Percentiles rank a stretch among this genome's conserved stretches.
Evolutionary conservation across 2,113 vertebrate species (phyloP).

Genomic region (Prunella himalayana): DNA sequence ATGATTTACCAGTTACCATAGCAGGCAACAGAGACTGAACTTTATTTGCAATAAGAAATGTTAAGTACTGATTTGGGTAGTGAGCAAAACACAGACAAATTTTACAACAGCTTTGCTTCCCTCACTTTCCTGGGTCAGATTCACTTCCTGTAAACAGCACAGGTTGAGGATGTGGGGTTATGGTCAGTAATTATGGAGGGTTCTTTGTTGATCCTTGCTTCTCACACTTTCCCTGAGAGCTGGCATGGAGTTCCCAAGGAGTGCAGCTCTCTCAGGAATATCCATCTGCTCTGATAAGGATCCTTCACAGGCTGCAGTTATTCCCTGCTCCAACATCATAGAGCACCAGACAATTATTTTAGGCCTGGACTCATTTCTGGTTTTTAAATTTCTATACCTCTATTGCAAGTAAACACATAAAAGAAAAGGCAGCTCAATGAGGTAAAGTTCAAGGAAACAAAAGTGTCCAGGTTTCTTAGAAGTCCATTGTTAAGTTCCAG

Average conservation of each 20-base stretch:
- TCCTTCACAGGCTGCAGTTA: neutral
- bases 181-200: accelerated
- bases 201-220: neutral
- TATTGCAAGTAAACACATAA: neutral
- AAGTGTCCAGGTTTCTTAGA: neutral
- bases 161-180: neutral
- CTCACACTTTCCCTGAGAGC: neutral
- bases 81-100: neutral
- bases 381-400: neutral
- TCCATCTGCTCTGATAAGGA: neutral
- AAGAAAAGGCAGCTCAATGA: neutral
- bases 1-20: neutral
- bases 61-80: neutral
- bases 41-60: neutral
- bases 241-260: neutral
- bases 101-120: neutral
- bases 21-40: neutral
- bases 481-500: neutral
- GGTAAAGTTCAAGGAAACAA: neutral
- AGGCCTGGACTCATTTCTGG: neutral
- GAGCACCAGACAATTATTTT: neutral
- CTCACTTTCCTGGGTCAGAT: accelerated
- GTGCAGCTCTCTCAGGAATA: neutral
- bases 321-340: neutral
- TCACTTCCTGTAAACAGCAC: neutral